phyloP scores from a whole-genome alignment of 1,140 invertebrate genomes.

The Mylabris phalerata region DNA sequence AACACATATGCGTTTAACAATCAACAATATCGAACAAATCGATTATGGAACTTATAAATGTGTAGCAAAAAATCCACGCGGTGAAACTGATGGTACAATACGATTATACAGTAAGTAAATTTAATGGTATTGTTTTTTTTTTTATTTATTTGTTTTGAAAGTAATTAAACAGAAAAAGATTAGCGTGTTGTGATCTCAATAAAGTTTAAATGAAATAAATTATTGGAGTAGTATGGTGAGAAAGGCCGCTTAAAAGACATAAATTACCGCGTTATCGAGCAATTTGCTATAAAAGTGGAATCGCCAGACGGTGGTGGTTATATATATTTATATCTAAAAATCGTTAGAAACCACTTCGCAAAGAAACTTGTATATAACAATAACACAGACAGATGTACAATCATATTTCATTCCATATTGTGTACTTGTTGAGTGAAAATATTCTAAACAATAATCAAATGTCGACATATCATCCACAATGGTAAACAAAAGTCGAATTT shows the following conservation, averaged over 20 bases:
- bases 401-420: slow-evolving; percentile 28
- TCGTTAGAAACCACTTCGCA: slow-evolving; percentile 27
- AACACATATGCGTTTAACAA: slow-evolving; percentile 74
- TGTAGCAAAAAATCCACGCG: slow-evolving; percentile 85
- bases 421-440: slow-evolving; percentile 13
- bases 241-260: slow-evolving; percentile 22
- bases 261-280: slow-evolving; percentile 34
- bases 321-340: slow-evolving; percentile 20
- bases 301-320: slow-evolving; percentile 15
- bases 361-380: slow-evolving; percentile 32
- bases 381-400: slow-evolving; percentile 29
- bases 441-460: background rate
- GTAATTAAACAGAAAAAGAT: background rate
- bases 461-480: background rate
- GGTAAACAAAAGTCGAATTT: background rate
- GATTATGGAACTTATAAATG: slow-evolving; percentile 89
- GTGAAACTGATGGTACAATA: slow-evolving; percentile 87
- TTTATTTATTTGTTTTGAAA: background rate
- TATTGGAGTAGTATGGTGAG: slow-evolving; percentile 21
- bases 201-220: slow-evolving; percentile 34
- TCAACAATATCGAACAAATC: slow-evolving; percentile 62
- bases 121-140: background rate
- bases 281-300: slow-evolving; percentile 34
- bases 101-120: slow-evolving; percentile 78
- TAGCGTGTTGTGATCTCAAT: background rate